Evolutionary conservation across 1,140 invertebrate species (phyloP), one percentile per base, ranked within the genome.

Genomic region (Dicyema japonicum): DNA sequence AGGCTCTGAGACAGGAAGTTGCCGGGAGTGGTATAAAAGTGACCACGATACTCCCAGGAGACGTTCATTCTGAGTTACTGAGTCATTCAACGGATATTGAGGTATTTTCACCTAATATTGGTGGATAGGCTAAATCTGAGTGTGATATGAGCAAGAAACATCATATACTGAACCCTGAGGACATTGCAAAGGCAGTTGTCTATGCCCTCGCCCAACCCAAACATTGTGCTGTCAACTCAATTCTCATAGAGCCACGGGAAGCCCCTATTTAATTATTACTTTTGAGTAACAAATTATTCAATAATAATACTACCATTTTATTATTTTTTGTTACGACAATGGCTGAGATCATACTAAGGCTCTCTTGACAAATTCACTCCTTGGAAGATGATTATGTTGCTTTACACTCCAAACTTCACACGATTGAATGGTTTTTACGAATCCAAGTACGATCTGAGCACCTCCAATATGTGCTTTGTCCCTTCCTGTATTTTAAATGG

Each of bases 41-140:
- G 11, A 56, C 53, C 4, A 50, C 43, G 36, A 41, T 56, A 26
- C 53, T 54, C 27, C 53, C 53, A 6, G 53, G 53, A 4, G 50
- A 56, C 37, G 53, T 56, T 3, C 36, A 38, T 11, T 54, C 53
- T n/a, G 38, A 47, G 23, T 38, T 56, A 2, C 26, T 22, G 7
- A 2, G 17, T 2, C 11, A 24, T 22, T 22, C 18, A 19, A 29
- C n/a, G 5, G 12, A n/a, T n/a, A 27, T 11, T 27, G 12, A 27
- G 5, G n/a, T 22, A 9, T 27, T 27, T 5, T 4, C 12, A 5
- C 5, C 4, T 19, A 23, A 23, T 12, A 17, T 27, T 9, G 12
- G 19, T 21, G 9, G 12, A 12, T 8, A 33, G n/a, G n/a, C 26
- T 16, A n/a, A 12, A 31, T 22, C 11, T 33, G 32, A 18, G 24